Evolutionary conservation across 2,888 invertebrate genomes (phyloP).

Genomic region (Nasonia oneida): DNA sequence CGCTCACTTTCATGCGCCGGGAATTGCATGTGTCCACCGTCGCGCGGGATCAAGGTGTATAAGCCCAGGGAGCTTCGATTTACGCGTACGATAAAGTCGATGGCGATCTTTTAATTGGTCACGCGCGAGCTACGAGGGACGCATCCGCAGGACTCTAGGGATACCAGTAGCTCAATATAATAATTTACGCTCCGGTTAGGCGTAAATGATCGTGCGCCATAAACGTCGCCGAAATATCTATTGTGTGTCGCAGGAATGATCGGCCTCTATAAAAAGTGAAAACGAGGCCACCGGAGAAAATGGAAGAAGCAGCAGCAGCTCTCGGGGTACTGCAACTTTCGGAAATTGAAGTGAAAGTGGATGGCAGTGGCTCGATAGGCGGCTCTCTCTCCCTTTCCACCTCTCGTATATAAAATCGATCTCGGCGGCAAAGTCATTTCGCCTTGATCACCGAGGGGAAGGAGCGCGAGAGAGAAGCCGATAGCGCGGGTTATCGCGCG

Average conservation of each 20-base stretch:
- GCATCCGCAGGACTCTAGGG: background rate
- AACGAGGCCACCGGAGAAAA: background rate
- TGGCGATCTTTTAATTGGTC: background rate
- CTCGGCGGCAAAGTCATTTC: constrained; percentile 47
- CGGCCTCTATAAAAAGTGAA: background rate
- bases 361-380: constrained; percentile 43
- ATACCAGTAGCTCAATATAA: background rate
- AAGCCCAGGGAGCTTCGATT: background rate
- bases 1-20: background rate
- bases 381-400: constrained; percentile 4
- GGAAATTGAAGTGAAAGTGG: constrained; percentile 61
- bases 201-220: constrained; percentile 34
- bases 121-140: background rate
- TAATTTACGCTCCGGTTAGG: constrained; percentile 31
- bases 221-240: constrained; percentile 13
- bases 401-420: constrained; percentile 54
- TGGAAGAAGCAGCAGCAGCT: constrained; percentile 21
- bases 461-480: constrained; percentile 3
- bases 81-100: background rate
- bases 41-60: background rate
- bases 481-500: constrained; percentile 37
- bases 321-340: constrained; percentile 52
- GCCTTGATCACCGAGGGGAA: constrained; percentile 30
- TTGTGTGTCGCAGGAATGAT: constrained; percentile 9
- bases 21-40: background rate